phyloP scores from a whole-genome alignment of 2,888 invertebrate species.

The Escarpia spicata region DNA sequence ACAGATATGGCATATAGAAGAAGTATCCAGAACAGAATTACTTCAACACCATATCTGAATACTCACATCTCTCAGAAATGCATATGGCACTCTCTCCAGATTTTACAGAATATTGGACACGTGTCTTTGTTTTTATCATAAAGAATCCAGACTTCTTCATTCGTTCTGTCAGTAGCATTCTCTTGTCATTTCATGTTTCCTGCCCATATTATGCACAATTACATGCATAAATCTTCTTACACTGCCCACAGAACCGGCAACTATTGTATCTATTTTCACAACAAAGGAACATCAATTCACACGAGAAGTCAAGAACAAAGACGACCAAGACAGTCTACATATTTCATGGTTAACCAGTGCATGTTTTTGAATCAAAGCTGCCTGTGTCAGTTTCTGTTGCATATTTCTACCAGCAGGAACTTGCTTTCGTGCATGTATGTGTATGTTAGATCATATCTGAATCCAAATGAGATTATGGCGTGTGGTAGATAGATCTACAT shows the following conservation, averaged over 20 bases:
- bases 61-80: background rate
- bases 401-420: background rate
- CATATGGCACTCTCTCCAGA: background rate
- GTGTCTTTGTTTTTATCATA: background rate
- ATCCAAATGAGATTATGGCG: background rate
- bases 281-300: background rate
- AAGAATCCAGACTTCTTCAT: background rate
- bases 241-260: background rate
- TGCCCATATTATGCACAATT: background rate
- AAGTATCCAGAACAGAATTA: background rate
- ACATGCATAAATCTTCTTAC: too few relatives aligned
- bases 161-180: background rate
- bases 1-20: too few relatives aligned
- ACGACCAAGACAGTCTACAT: too few relatives aligned
- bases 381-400: background rate
- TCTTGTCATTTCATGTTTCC: background rate
- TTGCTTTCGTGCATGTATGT: background rate
- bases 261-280: background rate
- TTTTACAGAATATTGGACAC: background rate
- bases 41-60: background rate
- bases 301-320: background rate
- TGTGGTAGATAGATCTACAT: background rate
- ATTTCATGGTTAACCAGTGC: background rate
- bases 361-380: background rate
- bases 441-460: background rate